Evolutionary conservation across 2,113 vertebrate genomes (phyloP).

Genomic region (Anoplopoma fimbria): DNA sequence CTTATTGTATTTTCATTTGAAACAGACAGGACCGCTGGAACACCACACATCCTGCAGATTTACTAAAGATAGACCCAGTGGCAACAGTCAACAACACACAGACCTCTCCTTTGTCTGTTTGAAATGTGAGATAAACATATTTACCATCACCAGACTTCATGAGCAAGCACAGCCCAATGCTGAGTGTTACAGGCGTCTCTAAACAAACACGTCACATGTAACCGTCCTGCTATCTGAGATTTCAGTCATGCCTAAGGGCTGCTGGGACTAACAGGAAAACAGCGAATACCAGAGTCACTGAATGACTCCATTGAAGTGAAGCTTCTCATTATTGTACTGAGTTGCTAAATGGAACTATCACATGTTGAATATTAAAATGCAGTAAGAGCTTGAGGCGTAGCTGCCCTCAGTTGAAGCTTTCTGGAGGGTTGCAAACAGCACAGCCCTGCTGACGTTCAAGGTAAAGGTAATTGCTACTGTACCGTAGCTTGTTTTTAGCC

Average conservation of each 20-base stretch:
- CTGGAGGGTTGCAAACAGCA: background rate
- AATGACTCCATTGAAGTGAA: constrained; percentile 32
- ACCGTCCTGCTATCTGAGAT: constrained; percentile 1
- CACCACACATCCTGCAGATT: background rate
- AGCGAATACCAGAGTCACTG: constrained; percentile 28
- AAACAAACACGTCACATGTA: constrained; percentile 28
- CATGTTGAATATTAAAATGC: constrained; percentile 43
- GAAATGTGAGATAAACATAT: constrained; percentile 11
- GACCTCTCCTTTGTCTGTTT: background rate
- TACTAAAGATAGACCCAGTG: background rate
- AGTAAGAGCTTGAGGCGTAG: background rate
- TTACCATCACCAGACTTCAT: background rate
- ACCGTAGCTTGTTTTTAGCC: background rate
- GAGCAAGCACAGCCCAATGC: constrained; percentile 11
- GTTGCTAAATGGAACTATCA: constrained; percentile 18
- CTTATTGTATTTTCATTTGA: background rate
- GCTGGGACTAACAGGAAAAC: constrained; percentile 22
- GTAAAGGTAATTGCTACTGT: background rate
- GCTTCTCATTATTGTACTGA: constrained; percentile 23
- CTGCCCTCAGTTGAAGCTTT: background rate
- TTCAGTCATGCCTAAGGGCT: constrained; percentile 6
- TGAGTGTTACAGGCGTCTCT: background rate
- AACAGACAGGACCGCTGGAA: background rate
- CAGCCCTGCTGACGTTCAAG: background rate
- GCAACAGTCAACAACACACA: constrained; percentile 4